Evolutionary conservation across 2,113 vertebrate genomes (phyloP).

Genomic region (Rhinolophus ferrumequinum): DNA sequence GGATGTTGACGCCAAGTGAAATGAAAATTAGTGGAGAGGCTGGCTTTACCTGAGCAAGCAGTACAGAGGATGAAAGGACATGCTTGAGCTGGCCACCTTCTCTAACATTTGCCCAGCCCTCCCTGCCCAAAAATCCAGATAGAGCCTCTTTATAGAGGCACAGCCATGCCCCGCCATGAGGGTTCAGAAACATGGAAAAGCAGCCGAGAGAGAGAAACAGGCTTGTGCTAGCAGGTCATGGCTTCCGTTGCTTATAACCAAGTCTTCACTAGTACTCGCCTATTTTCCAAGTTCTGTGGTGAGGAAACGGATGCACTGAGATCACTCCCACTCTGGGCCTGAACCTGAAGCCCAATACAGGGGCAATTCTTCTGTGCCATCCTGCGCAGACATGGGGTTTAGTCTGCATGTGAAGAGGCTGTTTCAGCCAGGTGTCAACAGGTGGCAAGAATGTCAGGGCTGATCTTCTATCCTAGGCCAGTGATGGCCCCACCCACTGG

Average conservation of each 20-base stretch:
- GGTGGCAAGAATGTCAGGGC: background rate
- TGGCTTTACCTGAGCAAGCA: background rate
- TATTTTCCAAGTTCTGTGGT: background rate
- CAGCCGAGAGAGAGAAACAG: background rate
- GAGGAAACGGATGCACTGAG: background rate
- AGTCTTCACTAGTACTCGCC: background rate
- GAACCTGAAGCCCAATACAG: background rate
- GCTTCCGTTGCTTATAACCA: no score
- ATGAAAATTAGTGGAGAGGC: background rate
- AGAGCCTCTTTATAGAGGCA: background rate
- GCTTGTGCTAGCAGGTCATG: accelerated
- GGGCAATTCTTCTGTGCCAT: background rate
- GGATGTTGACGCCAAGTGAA: background rate
- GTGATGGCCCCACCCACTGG: background rate
- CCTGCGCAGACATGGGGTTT: background rate
- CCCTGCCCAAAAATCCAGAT: background rate
- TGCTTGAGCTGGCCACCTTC: background rate
- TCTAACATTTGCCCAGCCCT: background rate
- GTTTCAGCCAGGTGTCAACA: background rate
- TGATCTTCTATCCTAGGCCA: background rate
- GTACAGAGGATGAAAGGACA: background rate
- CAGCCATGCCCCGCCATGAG: accelerated
- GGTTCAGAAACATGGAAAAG: background rate
- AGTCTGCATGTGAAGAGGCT: background rate
- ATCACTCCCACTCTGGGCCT: background rate